Evolutionary conservation across 1,140 invertebrate species (phyloP).

Genomic region (Diabrotica virgifera): DNA sequence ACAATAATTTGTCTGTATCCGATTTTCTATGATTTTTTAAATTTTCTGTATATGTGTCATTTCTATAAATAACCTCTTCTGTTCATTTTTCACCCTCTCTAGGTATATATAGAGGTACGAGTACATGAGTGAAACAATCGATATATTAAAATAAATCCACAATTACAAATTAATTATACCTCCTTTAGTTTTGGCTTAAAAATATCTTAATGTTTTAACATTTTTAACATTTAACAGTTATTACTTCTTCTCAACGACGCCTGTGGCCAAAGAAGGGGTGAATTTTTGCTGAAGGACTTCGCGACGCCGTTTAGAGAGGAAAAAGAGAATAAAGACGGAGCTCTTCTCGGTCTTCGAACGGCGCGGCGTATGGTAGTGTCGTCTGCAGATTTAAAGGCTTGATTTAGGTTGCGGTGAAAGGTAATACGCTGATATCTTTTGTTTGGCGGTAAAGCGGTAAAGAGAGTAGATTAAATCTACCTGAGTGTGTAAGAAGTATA

Average conservation of each 20-base stretch:
- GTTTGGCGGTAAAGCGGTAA: not conserved
- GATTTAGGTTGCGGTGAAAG: conserved; percentile 1
- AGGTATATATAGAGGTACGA: too few species aligned
- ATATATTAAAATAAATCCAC: too few species aligned
- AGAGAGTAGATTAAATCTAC: not conserved
- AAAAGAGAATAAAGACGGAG: not conserved
- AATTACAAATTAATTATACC: too few species aligned
- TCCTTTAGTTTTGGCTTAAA: too few species aligned
- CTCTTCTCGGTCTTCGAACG: not conserved
- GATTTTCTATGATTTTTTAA: too few species aligned
- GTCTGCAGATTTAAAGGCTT: conserved; percentile 2
- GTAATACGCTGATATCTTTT: not conserved
- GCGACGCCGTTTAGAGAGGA: not conserved
- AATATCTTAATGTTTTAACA: too few species aligned
- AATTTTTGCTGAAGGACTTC: not conserved
- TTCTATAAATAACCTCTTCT: too few species aligned
- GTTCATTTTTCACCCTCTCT: too few species aligned
- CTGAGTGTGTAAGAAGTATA: not conserved
- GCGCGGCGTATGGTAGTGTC: conserved; percentile 1
- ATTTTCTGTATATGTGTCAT: too few species aligned
- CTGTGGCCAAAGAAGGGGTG: not conserved
- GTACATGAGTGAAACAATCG: too few species aligned
- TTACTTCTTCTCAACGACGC: not conserved
- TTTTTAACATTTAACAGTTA: too few species aligned
- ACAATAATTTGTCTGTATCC: too few species aligned